Evolutionary conservation across 2,797 vertebrate genomes (phyloP).

Genomic region (Carapus acus): DNA sequence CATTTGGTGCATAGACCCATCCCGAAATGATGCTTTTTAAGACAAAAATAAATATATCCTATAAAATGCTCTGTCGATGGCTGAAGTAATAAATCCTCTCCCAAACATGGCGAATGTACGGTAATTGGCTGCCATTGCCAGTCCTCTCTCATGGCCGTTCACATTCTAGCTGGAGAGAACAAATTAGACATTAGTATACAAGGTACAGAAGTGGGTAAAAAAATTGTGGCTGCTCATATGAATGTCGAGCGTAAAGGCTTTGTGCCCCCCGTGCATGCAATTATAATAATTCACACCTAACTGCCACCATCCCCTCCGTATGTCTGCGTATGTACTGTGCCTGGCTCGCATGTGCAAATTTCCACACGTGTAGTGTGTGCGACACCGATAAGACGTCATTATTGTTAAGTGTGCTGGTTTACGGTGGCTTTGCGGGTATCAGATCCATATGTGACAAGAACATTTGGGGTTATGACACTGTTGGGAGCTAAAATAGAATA

Average conservation of each 20-base stretch:
- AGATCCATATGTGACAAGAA: conserved; percentile 13
- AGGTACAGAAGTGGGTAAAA: conserved; percentile 38
- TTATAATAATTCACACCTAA: conserved; percentile 45
- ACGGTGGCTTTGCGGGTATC: conserved; percentile 24
- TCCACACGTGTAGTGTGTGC: neutral
- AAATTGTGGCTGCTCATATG: conserved; percentile 38
- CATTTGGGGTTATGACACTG: conserved; percentile 21
- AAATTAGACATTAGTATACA: conserved; percentile 45
- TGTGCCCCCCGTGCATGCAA: conserved; percentile 22
- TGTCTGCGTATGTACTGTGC: neutral
- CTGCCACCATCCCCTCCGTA: conserved; percentile 14
- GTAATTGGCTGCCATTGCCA: conserved; percentile 22
- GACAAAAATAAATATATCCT: neutral
- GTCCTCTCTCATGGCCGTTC: conserved; percentile 18
- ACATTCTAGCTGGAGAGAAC: conserved; percentile 33
- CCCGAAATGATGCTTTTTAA: neutral
- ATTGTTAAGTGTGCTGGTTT: conserved; percentile 31
- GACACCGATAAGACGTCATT: conserved; percentile 18
- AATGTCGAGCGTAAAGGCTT: conserved; percentile 44
- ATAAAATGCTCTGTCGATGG: neutral
- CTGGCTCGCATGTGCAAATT: conserved; percentile 9
- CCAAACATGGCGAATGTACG: conserved; percentile 17
- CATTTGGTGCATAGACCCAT: conserved; percentile 5
- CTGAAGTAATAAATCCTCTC: conserved; percentile 19
- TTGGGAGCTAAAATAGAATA: conserved; percentile 21